Percentiles rank a stretch among this genome's conserved stretches.
phyloP scores from a whole-genome alignment of 2,113 vertebrate genomes.

The Tachysurus vachellii region DNA sequence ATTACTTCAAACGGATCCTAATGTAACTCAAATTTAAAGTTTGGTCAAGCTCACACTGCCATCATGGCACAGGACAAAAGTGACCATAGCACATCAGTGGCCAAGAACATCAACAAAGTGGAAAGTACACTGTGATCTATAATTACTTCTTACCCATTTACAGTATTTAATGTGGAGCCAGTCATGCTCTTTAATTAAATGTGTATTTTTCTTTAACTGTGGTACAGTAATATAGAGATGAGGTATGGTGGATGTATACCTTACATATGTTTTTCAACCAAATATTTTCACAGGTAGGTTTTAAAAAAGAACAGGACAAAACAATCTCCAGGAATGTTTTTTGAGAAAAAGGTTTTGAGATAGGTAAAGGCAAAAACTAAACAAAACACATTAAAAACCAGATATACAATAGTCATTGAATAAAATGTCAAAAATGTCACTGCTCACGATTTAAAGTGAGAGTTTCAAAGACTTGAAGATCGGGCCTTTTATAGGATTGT shows the following conservation, averaged over 20 bases:
- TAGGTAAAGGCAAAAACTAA: not conserved
- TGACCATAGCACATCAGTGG: slow-evolving; percentile 28
- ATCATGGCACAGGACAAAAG: slow-evolving; percentile 31
- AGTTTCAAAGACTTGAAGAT: not conserved
- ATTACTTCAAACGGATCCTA: slow-evolving; percentile 38
- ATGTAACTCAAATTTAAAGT: slow-evolving; percentile 40
- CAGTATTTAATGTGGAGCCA: slow-evolving; percentile 22
- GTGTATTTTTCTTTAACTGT: slow-evolving; percentile 18
- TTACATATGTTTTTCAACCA: not conserved
- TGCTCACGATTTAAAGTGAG: not conserved
- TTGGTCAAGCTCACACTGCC: slow-evolving; percentile 17
- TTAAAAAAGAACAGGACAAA: not conserved
- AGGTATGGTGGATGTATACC: not conserved
- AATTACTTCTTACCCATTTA: slow-evolving; percentile 30
- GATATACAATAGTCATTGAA: not conserved
- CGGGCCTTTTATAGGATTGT: not conserved
- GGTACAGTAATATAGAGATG: slow-evolving; percentile 16
- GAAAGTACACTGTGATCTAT: slow-evolving; percentile 37
- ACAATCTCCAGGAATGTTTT: not conserved
- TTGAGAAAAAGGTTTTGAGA: not conserved
- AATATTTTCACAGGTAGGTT: not conserved
- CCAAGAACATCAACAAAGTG: slow-evolving; percentile 29
- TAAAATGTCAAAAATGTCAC: not conserved
- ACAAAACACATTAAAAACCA: not conserved
- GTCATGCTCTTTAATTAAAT: not conserved